Percentiles rank a stretch among this genome's conserved stretches.
Evolutionary conservation across 2,113 vertebrate genomes (phyloP).

Genomic region (Paracanthobrama guichenoti): DNA sequence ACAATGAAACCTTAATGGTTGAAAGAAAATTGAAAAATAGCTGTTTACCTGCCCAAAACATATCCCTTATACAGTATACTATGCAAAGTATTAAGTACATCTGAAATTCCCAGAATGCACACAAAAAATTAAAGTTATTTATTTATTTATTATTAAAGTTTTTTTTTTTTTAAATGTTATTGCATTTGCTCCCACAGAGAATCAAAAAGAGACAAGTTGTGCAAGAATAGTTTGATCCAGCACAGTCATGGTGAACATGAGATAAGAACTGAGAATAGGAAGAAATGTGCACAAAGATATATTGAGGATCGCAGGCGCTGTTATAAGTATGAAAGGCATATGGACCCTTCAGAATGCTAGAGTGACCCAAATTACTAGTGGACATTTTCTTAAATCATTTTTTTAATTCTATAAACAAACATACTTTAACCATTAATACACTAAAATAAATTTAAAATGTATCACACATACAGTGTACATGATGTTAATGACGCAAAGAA

Average conservation of each 20-base stretch:
- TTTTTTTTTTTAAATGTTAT: neutral
- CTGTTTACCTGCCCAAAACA: too few relatives aligned
- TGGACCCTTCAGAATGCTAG: too few relatives aligned
- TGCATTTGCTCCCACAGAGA: neutral
- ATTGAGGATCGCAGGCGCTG: neutral
- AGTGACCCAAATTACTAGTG: neutral
- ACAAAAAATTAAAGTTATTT: too few relatives aligned
- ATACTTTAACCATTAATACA: neutral
- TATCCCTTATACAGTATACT: too few relatives aligned
- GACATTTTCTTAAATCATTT: too few relatives aligned
- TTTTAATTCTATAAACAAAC: too few relatives aligned
- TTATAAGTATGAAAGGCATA: neutral
- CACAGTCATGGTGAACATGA: slow-evolving; percentile 21
- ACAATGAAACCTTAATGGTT: too few relatives aligned
- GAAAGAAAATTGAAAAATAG: too few relatives aligned
- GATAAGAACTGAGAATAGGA: neutral
- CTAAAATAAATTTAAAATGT: neutral
- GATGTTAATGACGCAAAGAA: neutral
- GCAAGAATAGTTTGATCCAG: slow-evolving; percentile 11
- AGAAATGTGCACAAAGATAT: neutral
- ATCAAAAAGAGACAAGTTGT: slow-evolving; percentile 5
- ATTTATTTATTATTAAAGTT: too few relatives aligned
- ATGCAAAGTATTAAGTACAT: too few relatives aligned
- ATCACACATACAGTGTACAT: neutral
- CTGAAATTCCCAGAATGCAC: too few relatives aligned